Evolutionary conservation across 2,113 vertebrate species (phyloP), one percentile per base, ranked within the genome.

Genomic region (Labeo catla): DNA sequence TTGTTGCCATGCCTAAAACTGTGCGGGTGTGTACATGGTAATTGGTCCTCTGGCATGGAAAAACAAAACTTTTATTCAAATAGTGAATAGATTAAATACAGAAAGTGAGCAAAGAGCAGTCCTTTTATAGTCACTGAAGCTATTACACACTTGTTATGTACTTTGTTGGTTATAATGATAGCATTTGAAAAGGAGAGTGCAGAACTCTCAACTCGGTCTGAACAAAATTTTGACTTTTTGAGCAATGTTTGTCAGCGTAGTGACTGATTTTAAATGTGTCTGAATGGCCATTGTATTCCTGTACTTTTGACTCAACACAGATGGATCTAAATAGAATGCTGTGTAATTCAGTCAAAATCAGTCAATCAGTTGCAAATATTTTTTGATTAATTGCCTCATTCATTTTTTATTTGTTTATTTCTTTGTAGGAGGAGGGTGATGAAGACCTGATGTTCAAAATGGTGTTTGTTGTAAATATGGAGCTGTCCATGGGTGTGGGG

Each of bases 401-500:
- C 3, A 4, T 39, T 4, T 2, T 34, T 4, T 39, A 36, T 68
- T 15, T 66, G 1, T 34, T 34, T 6, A 11, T 84, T 9, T 76
- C 8, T 63, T 84, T 81, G 39, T 84, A 94, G 95, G 95, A 94
- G 83, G 88, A 92, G 84, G 94, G 90, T 3, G 94, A 95, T 3
- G 94, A 94, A 16, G 94, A 95, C 66, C 84, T 93, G 36, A 92
- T 91, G 90, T 95, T 93, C 89, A 96, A 96, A 91, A 96, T 96
- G 96, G 95, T 96, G 89, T 95, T 96, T 90, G 95, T 96, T 78
- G 95, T 96, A 72, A 96, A 96, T 89, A 96, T 95, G 95, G 95
- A 96, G 83, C 94, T 96, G 21, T 93, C 93, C 61, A 96, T 96
- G 95, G 95, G 95, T 2, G 91, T 94, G 21, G 96, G 96, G 86